A percentile compares a stretch with the other conserved stretches of the same genome.
These are phyloP conservation scores for Galerucella pusilla DNA, from an alignment of 2,888 invertebrate genomes.

Conservation along the genomic window DNA sequence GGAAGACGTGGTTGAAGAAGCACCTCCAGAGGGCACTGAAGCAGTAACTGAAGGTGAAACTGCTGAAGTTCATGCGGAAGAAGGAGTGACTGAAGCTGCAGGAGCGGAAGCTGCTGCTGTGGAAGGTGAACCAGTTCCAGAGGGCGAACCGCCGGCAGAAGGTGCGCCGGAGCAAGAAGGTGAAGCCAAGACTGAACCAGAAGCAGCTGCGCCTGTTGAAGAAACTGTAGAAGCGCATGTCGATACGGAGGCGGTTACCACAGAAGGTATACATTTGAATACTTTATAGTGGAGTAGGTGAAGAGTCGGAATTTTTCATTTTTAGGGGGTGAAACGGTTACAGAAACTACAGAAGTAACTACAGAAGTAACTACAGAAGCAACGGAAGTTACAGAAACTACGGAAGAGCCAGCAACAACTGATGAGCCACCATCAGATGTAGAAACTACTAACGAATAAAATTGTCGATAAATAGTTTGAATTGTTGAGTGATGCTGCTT, in stretches of 20 bases:
- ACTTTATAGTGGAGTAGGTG: no score
- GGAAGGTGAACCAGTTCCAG: conserved; percentile 10
- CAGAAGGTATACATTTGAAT: neutral
- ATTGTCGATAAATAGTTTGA: neutral
- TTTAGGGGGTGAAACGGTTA: conserved; percentile 36
- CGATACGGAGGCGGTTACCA: conserved; percentile 37
- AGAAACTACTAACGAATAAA: conserved; percentile 6
- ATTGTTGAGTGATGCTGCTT: neutral
- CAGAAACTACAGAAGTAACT: conserved; percentile 16
- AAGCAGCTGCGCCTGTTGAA: conserved; percentile 24
- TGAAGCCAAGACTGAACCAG: conserved; percentile 26
- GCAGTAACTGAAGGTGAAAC: neutral
- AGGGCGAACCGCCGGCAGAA: neutral
- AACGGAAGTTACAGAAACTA: conserved; percentile 31
- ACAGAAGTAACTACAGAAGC: conserved; percentile 24
- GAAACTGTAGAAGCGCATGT: conserved; percentile 29
- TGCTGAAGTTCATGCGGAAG: neutral
- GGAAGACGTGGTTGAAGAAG: conserved; percentile 20
- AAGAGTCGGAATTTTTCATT: neutral
- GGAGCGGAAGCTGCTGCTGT: conserved; percentile 18
- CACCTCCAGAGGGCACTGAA: neutral
- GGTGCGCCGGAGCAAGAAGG: conserved; percentile 4
- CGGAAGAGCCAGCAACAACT: conserved; percentile 34
- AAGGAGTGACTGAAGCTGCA: conserved; percentile 12
- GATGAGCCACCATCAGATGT: conserved; percentile 30